phyloP scores from a whole-genome alignment of 2,888 invertebrate genomes.

The Gibbula magus region DNA sequence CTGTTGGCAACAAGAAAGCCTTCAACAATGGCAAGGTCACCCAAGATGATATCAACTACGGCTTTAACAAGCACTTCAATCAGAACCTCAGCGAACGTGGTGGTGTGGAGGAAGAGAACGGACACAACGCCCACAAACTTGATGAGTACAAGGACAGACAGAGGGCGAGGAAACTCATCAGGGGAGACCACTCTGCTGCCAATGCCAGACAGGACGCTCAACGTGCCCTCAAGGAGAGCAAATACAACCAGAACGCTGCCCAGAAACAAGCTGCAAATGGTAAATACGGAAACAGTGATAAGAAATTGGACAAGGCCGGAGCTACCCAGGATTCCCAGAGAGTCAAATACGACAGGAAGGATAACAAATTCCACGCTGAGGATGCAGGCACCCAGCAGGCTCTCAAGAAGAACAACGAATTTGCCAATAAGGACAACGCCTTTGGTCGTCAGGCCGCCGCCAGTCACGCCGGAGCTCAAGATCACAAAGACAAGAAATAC shows the following conservation, averaged over 20 bases:
- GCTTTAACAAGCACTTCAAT: constrained; percentile 39
- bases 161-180: constrained; percentile 33
- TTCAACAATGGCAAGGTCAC: constrained; percentile 37
- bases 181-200: constrained; percentile 34
- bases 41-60: constrained; percentile 37
- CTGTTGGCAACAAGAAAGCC: constrained; percentile 36
- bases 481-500: constrained; percentile 37
- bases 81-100: constrained; percentile 28
- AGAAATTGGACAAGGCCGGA: constrained; percentile 37
- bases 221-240: constrained; percentile 36
- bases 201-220: constrained; percentile 33
- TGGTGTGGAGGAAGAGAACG: constrained; percentile 41
- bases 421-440: constrained; percentile 36
- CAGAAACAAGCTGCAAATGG: constrained; percentile 38
- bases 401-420: constrained; percentile 35
- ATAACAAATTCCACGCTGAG: constrained; percentile 34
- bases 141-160: constrained; percentile 36
- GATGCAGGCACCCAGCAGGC: constrained; percentile 37
- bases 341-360: constrained; percentile 37
- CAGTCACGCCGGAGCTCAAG: constrained; percentile 30
- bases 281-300: constrained; percentile 36
- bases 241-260: constrained; percentile 36
- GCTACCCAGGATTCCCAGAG: constrained; percentile 34
- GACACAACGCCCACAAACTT: constrained; percentile 29
- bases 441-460: constrained; percentile 37